Percentiles rank a stretch among this genome's conserved stretches.
phyloP scores from a whole-genome alignment of 2,888 invertebrate species.

The Eumerus sabulonum region DNA sequence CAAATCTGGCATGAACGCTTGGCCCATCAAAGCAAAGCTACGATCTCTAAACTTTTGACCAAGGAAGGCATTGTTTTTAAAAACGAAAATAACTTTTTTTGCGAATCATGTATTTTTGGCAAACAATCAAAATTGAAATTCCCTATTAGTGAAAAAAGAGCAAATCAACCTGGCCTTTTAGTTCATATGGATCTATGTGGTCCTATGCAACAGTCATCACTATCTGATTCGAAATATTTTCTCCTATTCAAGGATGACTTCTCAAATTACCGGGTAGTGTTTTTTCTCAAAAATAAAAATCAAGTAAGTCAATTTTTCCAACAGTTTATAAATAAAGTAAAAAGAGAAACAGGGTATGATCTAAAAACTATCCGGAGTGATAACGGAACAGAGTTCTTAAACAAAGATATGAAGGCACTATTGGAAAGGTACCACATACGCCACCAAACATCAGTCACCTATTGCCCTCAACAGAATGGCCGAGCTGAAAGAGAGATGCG shows the following conservation, averaged over 20 bases:
- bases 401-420: conserved; percentile 66
- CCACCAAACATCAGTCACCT: conserved; percentile 65
- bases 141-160: neutral
- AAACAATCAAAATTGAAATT: conserved; percentile 53
- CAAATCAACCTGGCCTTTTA: neutral
- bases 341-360: conserved; percentile 53
- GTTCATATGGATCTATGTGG: conserved; percentile 65
- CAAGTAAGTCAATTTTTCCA: conserved; percentile 28
- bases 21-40: conserved; percentile 2
- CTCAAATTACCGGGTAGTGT: conserved; percentile 61
- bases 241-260: conserved; percentile 67
- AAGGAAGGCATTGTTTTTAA: neutral
- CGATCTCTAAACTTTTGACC: neutral
- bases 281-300: conserved; percentile 52
- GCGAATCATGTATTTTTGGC: conserved; percentile 68
- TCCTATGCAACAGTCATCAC: conserved; percentile 61
- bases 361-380: conserved; percentile 70
- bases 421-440: conserved; percentile 69
- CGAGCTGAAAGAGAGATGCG: conserved; percentile 73
- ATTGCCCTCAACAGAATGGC: conserved; percentile 76
- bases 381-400: conserved; percentile 71
- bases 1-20: conserved; percentile 5
- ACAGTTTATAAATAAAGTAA: neutral
- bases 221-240: conserved; percentile 65
- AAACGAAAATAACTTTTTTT: conserved; percentile 35